These are phyloP conservation scores for Lepidocolaptes lacrymiger DNA, from an alignment of 2,797 vertebrate species.

Conservation along the genomic window DNA sequence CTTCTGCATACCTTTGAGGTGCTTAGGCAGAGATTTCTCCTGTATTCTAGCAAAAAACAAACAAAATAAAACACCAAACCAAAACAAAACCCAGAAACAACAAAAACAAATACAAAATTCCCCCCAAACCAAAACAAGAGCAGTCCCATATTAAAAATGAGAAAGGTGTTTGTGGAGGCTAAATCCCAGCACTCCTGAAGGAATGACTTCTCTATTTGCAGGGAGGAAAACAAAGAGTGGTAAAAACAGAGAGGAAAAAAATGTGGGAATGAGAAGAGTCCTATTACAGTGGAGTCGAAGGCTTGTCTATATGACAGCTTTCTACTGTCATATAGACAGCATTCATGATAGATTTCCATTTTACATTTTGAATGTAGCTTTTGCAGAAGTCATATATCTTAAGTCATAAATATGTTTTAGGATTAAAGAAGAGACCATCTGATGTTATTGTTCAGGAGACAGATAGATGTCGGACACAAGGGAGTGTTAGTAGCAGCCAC, in stretches of 20 bases:
- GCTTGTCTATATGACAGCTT: background rate
- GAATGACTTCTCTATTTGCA: background rate
- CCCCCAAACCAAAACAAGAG: background rate
- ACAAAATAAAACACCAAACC: background rate
- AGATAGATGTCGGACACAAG: background rate
- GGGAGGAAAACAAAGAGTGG: background rate
- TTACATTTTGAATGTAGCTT: background rate
- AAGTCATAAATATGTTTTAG: background rate
- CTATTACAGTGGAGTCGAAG: background rate
- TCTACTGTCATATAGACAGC: background rate
- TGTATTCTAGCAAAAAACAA: background rate
- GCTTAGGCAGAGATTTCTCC: background rate
- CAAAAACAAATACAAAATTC: too few relatives aligned
- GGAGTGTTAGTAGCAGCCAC: background rate
- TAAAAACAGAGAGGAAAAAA: background rate
- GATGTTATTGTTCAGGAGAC: background rate
- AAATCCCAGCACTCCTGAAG: background rate
- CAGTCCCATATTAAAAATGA: background rate
- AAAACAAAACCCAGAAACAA: too few relatives aligned
- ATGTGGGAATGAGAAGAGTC: background rate
- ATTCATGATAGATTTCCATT: background rate
- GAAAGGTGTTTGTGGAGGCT: background rate
- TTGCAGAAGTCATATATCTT: background rate
- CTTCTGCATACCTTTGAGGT: background rate
- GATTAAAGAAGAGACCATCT: background rate